Conservation (phyloP, 2,113 vertebrate species). For the Girardinichthys multiradiatus region DNA sequence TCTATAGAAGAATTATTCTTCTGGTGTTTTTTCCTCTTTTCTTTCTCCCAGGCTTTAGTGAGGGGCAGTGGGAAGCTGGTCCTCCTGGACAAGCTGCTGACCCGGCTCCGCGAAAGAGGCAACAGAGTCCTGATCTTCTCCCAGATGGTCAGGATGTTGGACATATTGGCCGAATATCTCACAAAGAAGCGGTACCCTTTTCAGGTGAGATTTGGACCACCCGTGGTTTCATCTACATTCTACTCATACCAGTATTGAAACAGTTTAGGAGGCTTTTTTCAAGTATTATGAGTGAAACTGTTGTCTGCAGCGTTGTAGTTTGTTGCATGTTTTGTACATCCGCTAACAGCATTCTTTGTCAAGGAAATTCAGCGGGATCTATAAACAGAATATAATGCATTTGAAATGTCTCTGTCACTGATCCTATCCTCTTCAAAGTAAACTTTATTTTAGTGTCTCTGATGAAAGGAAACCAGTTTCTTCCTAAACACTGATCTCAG, state of each 20-base stretch:
- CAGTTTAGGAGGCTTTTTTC: background rate
- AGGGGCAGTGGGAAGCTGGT: conserved; percentile 96
- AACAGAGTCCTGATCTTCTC: conserved; percentile 98
- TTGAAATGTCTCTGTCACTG: background rate
- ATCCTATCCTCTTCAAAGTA: background rate
- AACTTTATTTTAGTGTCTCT: background rate
- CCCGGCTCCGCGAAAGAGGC: conserved; percentile 90
- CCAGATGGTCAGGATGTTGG: conserved; percentile 99
- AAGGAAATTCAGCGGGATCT: no score
- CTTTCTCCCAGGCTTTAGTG: conserved; percentile 82
- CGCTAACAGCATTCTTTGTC: no score
- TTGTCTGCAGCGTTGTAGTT: no score
- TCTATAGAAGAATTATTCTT: background rate
- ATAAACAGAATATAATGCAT: background rate
- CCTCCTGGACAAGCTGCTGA: conserved; percentile 94
- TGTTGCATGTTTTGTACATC: no score
- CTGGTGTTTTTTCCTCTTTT: background rate
- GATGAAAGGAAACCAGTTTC: background rate
- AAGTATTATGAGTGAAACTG: no score
- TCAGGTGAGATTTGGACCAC: conserved; percentile 81
- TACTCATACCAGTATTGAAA: background rate
- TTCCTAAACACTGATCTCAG: background rate
- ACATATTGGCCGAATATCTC: conserved; percentile 96
- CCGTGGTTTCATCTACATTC: background rate
- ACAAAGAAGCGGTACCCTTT: conserved; percentile 94